Percentiles rank a stretch among this genome's conserved stretches.
These are phyloP conservation scores for Gallinago nigripennis DNA, from an alignment of 2,797 vertebrate genomes.

Conservation along the genomic window DNA sequence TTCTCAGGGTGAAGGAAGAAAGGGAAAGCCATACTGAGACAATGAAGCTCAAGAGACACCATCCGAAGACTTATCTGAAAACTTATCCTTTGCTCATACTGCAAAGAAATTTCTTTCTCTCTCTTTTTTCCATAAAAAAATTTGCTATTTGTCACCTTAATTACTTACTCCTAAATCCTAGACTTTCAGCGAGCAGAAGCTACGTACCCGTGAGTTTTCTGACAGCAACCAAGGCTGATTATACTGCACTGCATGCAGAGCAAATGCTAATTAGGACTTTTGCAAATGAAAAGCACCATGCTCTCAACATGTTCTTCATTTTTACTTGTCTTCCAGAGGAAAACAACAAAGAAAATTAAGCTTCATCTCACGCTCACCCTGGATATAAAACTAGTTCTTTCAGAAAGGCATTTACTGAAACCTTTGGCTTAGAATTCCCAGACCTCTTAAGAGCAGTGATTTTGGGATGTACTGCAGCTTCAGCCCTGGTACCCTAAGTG, in stretches of 20 bases:
- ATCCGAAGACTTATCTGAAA: not conserved
- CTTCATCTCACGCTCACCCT: constrained; percentile 71
- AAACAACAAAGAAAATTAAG: constrained; percentile 67
- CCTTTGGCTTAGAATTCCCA: constrained; percentile 72
- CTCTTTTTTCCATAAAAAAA: not conserved
- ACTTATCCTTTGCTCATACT: not conserved
- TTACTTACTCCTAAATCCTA: not conserved
- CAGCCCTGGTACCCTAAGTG: not conserved
- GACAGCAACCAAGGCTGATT: constrained; percentile 46
- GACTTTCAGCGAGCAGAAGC: not conserved
- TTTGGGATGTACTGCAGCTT: not conserved
- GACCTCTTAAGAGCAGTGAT: not conserved
- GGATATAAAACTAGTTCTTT: constrained; percentile 66
- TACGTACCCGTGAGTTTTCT: constrained; percentile 32
- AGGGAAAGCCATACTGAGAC: not conserved
- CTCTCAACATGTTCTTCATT: constrained; percentile 49
- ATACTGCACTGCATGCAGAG: constrained; percentile 31
- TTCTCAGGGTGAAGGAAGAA: not conserved
- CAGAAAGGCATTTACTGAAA: constrained; percentile 57
- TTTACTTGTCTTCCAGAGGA: constrained; percentile 47
- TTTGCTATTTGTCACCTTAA: not conserved
- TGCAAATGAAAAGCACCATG: constrained; percentile 57
- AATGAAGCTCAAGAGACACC: not conserved
- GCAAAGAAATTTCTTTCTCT: not conserved
- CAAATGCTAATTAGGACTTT: constrained; percentile 71